Percentiles rank a stretch among this genome's conserved stretches.
Evolutionary conservation across 2,888 invertebrate species (phyloP).

Genomic region (Steinernema hermaphroditum): DNA sequence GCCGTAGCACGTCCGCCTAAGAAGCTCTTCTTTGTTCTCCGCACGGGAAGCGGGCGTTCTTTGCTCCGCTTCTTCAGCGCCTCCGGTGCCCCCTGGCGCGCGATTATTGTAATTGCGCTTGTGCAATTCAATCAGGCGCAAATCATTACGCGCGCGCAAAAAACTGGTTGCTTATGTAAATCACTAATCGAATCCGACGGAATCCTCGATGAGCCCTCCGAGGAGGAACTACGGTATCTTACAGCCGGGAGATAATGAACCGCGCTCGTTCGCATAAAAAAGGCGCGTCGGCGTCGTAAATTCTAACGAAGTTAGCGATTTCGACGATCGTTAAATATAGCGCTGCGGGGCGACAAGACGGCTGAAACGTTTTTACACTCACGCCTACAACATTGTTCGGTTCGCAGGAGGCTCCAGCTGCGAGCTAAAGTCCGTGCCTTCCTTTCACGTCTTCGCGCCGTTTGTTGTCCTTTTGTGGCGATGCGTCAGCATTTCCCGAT

Average conservation of each 20-base stretch:
- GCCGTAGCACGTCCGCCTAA: no score
- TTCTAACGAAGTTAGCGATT: constrained; percentile 6
- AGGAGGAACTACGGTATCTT: not conserved
- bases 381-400: no score
- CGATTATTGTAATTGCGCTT: no score
- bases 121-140: not conserved
- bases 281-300: not conserved
- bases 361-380: no score
- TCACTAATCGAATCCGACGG: constrained; percentile 6
- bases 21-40: not conserved
- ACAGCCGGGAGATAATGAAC: not conserved
- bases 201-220: not conserved
- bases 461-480: no score
- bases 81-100: not conserved
- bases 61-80: not conserved
- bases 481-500: no score
- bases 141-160: constrained; percentile 8
- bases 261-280: not conserved
- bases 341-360: not conserved
- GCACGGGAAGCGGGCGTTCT: not conserved
- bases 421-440: no score
- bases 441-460: no score
- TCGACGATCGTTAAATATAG: not conserved
- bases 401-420: no score
- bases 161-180: constrained; percentile 29